Evolutionary conservation across 2,888 invertebrate genomes (phyloP).

Genomic region (Mythimna lalbum): DNA sequence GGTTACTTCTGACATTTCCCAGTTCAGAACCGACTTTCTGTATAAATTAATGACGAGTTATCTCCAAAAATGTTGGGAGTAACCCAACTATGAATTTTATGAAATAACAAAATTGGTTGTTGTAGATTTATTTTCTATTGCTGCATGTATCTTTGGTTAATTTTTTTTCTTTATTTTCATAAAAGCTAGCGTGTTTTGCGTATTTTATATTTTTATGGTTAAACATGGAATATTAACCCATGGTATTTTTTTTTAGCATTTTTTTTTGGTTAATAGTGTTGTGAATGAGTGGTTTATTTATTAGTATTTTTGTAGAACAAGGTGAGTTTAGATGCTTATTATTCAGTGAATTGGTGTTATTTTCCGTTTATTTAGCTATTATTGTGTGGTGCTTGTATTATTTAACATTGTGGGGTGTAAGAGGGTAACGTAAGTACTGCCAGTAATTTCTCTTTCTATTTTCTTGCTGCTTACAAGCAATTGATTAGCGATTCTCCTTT

Average conservation of each 20-base stretch:
- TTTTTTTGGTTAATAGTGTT: constrained; percentile 46
- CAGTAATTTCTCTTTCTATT: constrained; percentile 33
- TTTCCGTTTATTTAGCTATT: constrained; percentile 56
- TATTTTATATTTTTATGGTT: constrained; percentile 34
- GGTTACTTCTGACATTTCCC: constrained; percentile 12
- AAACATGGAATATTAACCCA: constrained; percentile 52
- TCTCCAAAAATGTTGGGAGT: not conserved
- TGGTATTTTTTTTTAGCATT: constrained; percentile 21
- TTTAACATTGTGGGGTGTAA: constrained; percentile 60
- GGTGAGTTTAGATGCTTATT: constrained; percentile 54
- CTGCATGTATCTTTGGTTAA: constrained; percentile 39
- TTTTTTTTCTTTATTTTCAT: constrained; percentile 1
- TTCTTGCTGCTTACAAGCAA: constrained; percentile 28
- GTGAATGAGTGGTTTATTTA: constrained; percentile 58
- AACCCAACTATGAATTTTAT: not conserved
- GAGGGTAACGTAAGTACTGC: constrained; percentile 60
- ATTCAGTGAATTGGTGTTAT: constrained; percentile 62
- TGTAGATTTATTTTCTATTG: constrained; percentile 18
- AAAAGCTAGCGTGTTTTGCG: constrained; percentile 34
- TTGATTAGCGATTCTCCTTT: constrained; percentile 62
- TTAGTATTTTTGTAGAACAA: constrained; percentile 40
- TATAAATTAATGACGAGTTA: no score
- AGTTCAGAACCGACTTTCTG: not conserved
- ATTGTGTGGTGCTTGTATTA: constrained; percentile 65
- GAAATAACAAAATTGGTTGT: constrained; percentile 6